Evolutionary conservation across 1,140 invertebrate genomes (phyloP).

Genomic region (Macrocentrus cingulum): DNA sequence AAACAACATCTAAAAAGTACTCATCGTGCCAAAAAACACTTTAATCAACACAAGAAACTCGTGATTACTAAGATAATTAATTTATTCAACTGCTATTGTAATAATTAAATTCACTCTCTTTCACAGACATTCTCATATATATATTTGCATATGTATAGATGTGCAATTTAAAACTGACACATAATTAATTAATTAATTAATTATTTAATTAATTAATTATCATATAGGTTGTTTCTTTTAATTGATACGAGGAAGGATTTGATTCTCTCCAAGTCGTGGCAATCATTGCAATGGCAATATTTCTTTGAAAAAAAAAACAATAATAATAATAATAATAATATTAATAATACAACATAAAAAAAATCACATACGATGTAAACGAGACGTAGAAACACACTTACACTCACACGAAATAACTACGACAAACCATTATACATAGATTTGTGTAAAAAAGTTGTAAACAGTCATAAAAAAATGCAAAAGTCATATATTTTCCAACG

Average conservation of each 20-base stretch:
- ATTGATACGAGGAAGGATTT: background rate
- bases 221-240: background rate
- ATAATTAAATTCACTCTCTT: too few relatives aligned
- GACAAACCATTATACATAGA: too few relatives aligned
- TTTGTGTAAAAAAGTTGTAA: too few relatives aligned
- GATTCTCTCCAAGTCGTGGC: constrained; percentile 13
- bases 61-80: too few relatives aligned
- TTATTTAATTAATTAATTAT: background rate
- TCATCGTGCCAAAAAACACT: background rate
- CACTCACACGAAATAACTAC: background rate
- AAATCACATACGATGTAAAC: background rate
- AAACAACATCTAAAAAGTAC: background rate
- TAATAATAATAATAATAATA: background rate
- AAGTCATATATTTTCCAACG: too few relatives aligned
- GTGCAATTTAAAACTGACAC: too few relatives aligned
- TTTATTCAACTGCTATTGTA: too few relatives aligned
- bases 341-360: background rate
- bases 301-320: background rate
- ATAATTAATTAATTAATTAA: background rate
- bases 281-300: background rate
- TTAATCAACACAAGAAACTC: too few relatives aligned
- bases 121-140: too few relatives aligned
- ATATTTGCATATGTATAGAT: too few relatives aligned
- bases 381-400: too few relatives aligned
- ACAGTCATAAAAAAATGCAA: too few relatives aligned